Percentiles rank a stretch among this genome's conserved stretches.
These are phyloP conservation scores for Coccyzus lansbergi DNA, from an alignment of 2,797 vertebrate species.

Conservation along the genomic window DNA sequence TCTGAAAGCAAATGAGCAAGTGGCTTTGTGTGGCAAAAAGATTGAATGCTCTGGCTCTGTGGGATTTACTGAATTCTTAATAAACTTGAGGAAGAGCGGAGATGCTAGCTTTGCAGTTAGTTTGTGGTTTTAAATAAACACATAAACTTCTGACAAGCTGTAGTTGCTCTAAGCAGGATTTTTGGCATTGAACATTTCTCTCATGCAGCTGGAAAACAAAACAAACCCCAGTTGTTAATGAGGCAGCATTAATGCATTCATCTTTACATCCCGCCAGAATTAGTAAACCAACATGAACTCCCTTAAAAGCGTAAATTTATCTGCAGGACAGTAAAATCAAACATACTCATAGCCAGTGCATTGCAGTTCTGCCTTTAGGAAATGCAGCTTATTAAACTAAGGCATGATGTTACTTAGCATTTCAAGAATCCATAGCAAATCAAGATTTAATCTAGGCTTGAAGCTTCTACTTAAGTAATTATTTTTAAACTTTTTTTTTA, in stretches of 20 bases:
- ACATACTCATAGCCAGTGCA: not conserved
- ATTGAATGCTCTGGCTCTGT: not conserved
- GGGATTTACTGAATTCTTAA: not conserved
- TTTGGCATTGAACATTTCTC: not conserved
- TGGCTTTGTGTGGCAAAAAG: not conserved
- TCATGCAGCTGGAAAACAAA: conserved; percentile 9
- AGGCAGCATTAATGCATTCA: not conserved
- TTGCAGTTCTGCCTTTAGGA: conserved; percentile 36
- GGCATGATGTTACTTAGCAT: not conserved
- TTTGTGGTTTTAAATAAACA: conserved; percentile 17
- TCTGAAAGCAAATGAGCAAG: not conserved
- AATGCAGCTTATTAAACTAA: not conserved
- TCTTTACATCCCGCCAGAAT: conserved; percentile 5
- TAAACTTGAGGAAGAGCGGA: not conserved
- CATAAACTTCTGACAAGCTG: conserved; percentile 27
- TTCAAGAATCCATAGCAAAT: not conserved
- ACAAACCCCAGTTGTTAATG: not conserved
- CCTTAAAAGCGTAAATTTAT: not conserved
- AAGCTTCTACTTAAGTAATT: not conserved
- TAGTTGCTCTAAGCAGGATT: not conserved
- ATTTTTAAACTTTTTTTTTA: rapidly evolving
- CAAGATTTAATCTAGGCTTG: not conserved
- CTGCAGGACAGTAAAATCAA: not conserved
- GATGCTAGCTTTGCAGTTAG: not conserved
- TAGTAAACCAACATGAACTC: not conserved